Percentiles rank a stretch among this genome's conserved stretches.
Evolutionary conservation across 2,113 vertebrate species (phyloP).

Genomic region (Microcebus griseorufus): DNA sequence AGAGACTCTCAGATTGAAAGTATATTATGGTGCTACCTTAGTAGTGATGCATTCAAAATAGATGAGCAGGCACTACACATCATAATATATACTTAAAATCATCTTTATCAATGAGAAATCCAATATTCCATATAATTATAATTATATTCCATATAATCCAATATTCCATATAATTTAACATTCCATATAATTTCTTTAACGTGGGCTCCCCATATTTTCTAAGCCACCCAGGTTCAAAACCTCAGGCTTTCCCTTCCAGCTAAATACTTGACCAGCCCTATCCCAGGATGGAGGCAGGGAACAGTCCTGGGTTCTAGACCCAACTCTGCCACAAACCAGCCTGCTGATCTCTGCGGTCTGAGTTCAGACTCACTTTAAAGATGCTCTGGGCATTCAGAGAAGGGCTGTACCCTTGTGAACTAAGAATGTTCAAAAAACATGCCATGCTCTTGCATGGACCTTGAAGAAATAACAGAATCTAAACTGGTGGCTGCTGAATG

Average conservation of each 20-base stretch:
- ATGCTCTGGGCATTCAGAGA: slow-evolving; percentile 4
- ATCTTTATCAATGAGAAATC: background rate
- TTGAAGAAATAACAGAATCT: slow-evolving; percentile 21
- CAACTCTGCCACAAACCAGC: background rate
- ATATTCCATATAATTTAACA: background rate
- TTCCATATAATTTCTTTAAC: background rate
- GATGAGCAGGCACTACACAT: background rate
- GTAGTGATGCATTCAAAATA: background rate
- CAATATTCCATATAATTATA: background rate
- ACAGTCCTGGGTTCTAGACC: background rate
- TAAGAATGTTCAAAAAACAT: background rate
- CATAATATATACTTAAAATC: background rate
- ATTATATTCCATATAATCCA: background rate
- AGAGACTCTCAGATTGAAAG: background rate
- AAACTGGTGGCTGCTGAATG: background rate
- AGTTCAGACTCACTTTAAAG: background rate
- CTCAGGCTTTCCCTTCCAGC: background rate
- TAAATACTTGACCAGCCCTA: background rate
- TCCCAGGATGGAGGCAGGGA: background rate
- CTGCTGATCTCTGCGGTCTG: background rate
- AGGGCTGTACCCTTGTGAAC: background rate
- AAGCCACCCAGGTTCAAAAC: background rate
- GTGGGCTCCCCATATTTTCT: background rate
- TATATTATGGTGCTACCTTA: background rate
- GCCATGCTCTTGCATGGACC: background rate